A percentile compares a stretch with the other conserved stretches of the same genome.
phyloP scores from a whole-genome alignment of 1,140 invertebrate species.

The Drosophila ambigua region DNA sequence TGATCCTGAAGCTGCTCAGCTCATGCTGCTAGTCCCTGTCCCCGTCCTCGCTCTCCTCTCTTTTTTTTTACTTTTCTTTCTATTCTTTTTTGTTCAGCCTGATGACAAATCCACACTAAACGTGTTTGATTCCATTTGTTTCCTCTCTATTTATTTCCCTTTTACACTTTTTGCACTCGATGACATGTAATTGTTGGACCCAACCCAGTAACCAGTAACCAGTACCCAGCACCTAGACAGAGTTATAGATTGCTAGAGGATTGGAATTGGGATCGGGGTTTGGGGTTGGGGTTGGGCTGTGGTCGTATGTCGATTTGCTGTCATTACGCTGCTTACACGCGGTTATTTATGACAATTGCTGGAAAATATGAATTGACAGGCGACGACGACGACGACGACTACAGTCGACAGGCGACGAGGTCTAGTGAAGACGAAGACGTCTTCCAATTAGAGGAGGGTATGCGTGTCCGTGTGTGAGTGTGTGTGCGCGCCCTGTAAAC shows the following conservation, averaged over 20 bases:
- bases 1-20: too few relatives aligned
- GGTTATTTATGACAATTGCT: conserved; percentile 82
- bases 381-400: conserved; percentile 32
- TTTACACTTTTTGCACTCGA: conserved; percentile 16
- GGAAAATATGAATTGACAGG: conserved; percentile 82
- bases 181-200: conserved; percentile 48
- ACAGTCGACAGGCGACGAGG: conserved; percentile 38
- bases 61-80: neutral
- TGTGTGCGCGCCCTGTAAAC: conserved; percentile 36
- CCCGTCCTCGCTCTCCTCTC: too few relatives aligned
- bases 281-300: neutral
- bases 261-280: too few relatives aligned
- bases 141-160: conserved; percentile 5
- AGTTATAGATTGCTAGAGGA: conserved; percentile 9
- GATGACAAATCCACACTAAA: conserved; percentile 80
- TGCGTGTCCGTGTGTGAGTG: conserved; percentile 5
- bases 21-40: too few relatives aligned
- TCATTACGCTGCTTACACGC: conserved; percentile 76
- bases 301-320: conserved; percentile 64
- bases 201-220: conserved; percentile 1
- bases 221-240: conserved; percentile 17
- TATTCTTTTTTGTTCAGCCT: conserved; percentile 28
- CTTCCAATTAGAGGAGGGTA: conserved; percentile 69
- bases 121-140: conserved; percentile 78
- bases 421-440: conserved; percentile 67